Evolutionary conservation across 2,797 vertebrate species (phyloP).

Genomic region (Pseudochromis fuscus): DNA sequence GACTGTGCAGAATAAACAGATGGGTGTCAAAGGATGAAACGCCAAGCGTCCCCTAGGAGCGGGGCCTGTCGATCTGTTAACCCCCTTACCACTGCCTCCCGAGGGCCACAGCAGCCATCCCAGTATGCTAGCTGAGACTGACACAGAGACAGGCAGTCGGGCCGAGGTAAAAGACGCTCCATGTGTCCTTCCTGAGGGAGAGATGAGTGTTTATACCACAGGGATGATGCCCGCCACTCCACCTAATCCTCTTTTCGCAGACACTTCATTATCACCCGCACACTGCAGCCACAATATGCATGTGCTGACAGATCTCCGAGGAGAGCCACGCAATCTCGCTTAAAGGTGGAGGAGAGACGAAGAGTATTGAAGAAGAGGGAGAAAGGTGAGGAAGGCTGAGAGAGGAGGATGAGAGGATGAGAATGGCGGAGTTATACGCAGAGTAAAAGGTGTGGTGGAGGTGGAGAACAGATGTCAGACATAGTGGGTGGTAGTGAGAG

Average conservation of each 20-base stretch:
- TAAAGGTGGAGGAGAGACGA: constrained; percentile 41
- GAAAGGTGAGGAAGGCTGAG: constrained; percentile 48
- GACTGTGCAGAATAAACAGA: constrained; percentile 78
- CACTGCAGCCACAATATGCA: constrained; percentile 55
- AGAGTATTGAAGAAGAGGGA: constrained; percentile 24
- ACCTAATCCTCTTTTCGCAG: constrained; percentile 79
- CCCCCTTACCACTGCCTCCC: constrained; percentile 61
- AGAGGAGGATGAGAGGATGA: constrained; percentile 22
- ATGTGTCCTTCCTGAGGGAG: constrained; percentile 72
- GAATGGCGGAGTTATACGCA: constrained; percentile 46
- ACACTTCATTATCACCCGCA: constrained; percentile 82
- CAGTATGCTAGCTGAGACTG: constrained; percentile 65
- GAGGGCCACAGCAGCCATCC: constrained; percentile 68
- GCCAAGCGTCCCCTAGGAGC: constrained; percentile 68
- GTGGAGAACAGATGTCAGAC: constrained; percentile 72
- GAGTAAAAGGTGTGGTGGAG: constrained; percentile 52
- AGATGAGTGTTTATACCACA: constrained; percentile 75
- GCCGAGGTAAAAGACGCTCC: constrained; percentile 70
- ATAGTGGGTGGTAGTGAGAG: constrained; percentile 60
- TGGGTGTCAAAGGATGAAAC: constrained; percentile 77
- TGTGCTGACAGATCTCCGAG: constrained; percentile 67
- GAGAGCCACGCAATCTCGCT: constrained; percentile 51
- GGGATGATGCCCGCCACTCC: constrained; percentile 78
- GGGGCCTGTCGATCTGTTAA: constrained; percentile 60
- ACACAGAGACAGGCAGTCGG: constrained; percentile 66